Conservation (phyloP, 2,113 vertebrate genomes). For the Spermophilus dauricus region DNA sequence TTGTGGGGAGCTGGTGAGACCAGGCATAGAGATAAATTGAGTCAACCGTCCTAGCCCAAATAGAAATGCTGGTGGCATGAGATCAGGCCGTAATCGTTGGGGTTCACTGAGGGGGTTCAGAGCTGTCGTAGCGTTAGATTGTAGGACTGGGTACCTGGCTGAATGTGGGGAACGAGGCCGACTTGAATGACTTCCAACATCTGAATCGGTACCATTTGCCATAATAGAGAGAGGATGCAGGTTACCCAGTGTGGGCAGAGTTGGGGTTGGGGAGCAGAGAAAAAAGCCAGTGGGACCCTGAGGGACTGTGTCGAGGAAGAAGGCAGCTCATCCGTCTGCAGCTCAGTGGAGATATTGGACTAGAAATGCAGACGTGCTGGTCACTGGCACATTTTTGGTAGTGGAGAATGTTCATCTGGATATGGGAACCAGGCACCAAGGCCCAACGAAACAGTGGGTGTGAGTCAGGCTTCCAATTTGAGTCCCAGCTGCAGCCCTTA, state of each 20-base stretch:
- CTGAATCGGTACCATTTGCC: neutral
- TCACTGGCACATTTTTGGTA: neutral
- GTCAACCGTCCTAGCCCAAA: neutral
- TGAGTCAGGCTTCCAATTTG: neutral
- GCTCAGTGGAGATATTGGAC: neutral
- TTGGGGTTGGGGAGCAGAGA: neutral
- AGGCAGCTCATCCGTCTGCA: neutral
- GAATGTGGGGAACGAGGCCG: neutral
- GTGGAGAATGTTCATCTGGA: neutral
- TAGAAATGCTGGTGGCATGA: neutral
- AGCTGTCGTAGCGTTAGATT: neutral
- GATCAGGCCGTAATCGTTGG: neutral
- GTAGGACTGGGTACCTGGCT: neutral
- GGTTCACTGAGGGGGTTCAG: neutral
- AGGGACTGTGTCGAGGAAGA: neutral
- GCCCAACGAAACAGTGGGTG: neutral
- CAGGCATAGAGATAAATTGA: neutral
- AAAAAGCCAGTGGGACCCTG: neutral
- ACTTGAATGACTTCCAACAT: neutral
- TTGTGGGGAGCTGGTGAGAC: too few species aligned
- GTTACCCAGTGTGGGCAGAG: neutral
- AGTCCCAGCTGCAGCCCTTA: neutral
- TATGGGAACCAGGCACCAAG: neutral
- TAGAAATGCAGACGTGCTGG: neutral
- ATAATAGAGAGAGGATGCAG: neutral